These are phyloP conservation scores for Rhodeus uyekii DNA, from an alignment of 2,797 vertebrate genomes.

Conservation along the genomic window DNA sequence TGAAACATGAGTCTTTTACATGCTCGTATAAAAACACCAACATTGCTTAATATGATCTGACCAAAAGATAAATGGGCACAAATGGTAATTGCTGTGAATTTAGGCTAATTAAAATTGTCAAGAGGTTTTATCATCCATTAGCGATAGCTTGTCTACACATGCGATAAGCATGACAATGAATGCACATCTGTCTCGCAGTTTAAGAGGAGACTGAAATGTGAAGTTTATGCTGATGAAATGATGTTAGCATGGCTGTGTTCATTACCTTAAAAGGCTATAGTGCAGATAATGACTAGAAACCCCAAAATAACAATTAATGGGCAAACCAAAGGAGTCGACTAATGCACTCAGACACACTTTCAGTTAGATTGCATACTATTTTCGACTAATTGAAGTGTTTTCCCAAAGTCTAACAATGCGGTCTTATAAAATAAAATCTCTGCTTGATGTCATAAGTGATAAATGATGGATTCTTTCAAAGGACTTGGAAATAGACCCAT, in stretches of 20 bases:
- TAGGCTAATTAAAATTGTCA: slow-evolving; percentile 35
- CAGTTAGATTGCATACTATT: slow-evolving; percentile 51
- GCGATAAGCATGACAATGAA: not conserved
- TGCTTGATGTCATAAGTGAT: slow-evolving; percentile 50
- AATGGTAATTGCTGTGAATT: slow-evolving; percentile 10
- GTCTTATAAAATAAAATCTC: slow-evolving; percentile 38
- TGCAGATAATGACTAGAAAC: slow-evolving; percentile 51
- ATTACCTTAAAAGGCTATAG: slow-evolving; percentile 45
- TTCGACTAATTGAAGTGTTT: slow-evolving; percentile 48
- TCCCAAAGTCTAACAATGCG: slow-evolving; percentile 52
- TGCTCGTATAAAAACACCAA: not conserved
- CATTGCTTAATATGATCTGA: slow-evolving; percentile 12
- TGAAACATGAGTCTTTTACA: not conserved
- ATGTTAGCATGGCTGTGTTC: slow-evolving; percentile 2
- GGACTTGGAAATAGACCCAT: slow-evolving; percentile 41
- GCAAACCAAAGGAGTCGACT: slow-evolving; percentile 49
- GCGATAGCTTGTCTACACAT: not conserved
- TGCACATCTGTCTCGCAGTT: not conserved
- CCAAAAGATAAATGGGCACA: slow-evolving; percentile 19
- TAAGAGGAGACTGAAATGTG: slow-evolving; percentile 25
- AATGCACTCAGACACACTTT: slow-evolving; percentile 54
- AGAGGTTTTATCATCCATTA: slow-evolving; percentile 33
- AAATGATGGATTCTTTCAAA: slow-evolving; percentile 45
- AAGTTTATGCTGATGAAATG: slow-evolving; percentile 44
- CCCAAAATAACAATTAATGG: slow-evolving; percentile 53